These are phyloP conservation scores for Cryptoblepharus egeriae DNA, from an alignment of 2,797 vertebrate genomes.

Conservation along the genomic window DNA sequence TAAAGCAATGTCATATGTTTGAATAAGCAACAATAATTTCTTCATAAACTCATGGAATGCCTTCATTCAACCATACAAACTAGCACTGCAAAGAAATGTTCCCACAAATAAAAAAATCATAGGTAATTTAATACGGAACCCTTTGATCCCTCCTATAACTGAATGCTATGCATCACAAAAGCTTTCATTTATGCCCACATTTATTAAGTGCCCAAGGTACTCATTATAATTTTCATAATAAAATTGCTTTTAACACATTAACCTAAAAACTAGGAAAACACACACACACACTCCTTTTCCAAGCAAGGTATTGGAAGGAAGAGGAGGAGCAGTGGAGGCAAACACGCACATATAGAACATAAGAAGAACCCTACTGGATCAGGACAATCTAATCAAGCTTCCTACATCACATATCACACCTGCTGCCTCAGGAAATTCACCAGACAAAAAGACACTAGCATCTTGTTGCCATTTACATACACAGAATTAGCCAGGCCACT, in stretches of 20 bases:
- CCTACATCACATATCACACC: too few relatives aligned
- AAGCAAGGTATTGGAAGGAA: too few relatives aligned
- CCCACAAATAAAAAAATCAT: constrained; percentile 43
- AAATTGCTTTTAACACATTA: constrained; percentile 29
- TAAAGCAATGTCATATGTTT: constrained; percentile 44
- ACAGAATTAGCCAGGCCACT: not conserved
- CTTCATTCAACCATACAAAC: constrained; percentile 32
- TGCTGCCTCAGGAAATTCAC: too few relatives aligned
- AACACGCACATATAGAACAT: too few relatives aligned
- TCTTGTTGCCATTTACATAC: not conserved
- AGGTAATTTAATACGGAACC: constrained; percentile 23
- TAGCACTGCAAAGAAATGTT: constrained; percentile 35
- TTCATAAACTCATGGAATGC: constrained; percentile 37
- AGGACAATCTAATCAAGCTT: too few relatives aligned
- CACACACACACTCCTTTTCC: too few relatives aligned
- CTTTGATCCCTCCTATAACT: constrained; percentile 17
- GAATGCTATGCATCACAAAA: constrained; percentile 33
- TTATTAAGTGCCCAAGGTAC: constrained; percentile 21
- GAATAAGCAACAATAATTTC: constrained; percentile 38
- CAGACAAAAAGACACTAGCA: too few relatives aligned
- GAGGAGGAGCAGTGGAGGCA: too few relatives aligned
- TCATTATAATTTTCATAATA: constrained; percentile 40
- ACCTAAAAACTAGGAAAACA: not conserved
- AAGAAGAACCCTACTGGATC: too few relatives aligned
- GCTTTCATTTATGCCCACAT: constrained; percentile 35